These are phyloP conservation scores for Quadriops clusia DNA, from an alignment of 2,888 invertebrate genomes.

Conservation along the genomic window DNA sequence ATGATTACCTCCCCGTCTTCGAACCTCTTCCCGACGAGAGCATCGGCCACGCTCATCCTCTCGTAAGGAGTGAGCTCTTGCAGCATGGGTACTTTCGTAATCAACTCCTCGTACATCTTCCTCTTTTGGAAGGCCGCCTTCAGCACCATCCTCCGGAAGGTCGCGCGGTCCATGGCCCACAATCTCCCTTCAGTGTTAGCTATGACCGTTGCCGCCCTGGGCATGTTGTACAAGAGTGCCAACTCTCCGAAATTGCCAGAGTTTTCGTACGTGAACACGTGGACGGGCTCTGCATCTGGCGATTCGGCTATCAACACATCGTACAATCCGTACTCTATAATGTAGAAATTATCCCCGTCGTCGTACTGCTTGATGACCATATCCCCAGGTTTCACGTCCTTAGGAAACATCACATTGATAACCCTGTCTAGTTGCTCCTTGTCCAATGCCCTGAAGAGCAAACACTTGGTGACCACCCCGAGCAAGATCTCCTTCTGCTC, in stretches of 20 bases:
- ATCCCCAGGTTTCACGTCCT: slow-evolving; percentile 65
- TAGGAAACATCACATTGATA: slow-evolving; percentile 91
- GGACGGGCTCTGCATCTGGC: slow-evolving; percentile 25
- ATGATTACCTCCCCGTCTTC: too few species aligned
- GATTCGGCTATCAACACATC: slow-evolving; percentile 53
- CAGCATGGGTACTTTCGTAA: too few species aligned
- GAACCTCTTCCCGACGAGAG: too few species aligned
- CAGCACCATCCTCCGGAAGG: slow-evolving; percentile 83
- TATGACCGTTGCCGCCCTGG: slow-evolving; percentile 77
- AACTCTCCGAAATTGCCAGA: slow-evolving; percentile 84
- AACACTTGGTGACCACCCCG: slow-evolving; percentile 72
- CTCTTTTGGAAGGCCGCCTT: too few species aligned
- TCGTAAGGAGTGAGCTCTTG: too few species aligned
- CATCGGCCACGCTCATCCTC: too few species aligned
- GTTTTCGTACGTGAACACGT: slow-evolving; percentile 72
- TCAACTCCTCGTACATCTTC: too few species aligned
- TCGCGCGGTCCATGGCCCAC: slow-evolving; percentile 91
- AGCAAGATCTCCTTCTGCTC: slow-evolving; percentile 73
- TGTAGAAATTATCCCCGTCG: slow-evolving; percentile 93
- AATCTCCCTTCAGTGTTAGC: slow-evolving; percentile 66
- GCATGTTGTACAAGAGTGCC: slow-evolving; percentile 92
- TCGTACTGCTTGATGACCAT: slow-evolving; percentile 83
- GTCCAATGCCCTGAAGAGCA: slow-evolving; percentile 83
- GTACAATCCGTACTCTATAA: slow-evolving; percentile 74
- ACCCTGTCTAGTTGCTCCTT: slow-evolving; percentile 76